A percentile compares a stretch with the other conserved stretches of the same genome.
phyloP scores from a whole-genome alignment of 2,113 vertebrate genomes.

The Petrocephalus microphthalmus region DNA sequence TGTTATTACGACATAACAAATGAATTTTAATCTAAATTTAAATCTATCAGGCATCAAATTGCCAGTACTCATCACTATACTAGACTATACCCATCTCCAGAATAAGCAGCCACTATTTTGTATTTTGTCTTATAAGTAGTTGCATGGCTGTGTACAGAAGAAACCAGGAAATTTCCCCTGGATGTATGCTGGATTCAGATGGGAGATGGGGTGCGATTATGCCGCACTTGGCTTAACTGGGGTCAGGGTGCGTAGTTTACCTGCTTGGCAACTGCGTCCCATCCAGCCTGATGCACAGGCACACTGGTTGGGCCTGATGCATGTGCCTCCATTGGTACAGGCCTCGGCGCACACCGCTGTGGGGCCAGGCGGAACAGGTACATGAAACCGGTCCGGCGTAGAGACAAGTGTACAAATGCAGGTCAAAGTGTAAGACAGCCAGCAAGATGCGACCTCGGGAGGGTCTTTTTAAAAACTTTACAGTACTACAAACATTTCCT shows the following conservation, averaged over 20 bases:
- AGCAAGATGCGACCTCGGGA: not conserved
- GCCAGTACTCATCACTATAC: not conserved
- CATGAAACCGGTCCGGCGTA: not conserved
- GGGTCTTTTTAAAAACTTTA: not conserved
- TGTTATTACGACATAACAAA: not conserved
- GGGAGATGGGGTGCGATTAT: not conserved
- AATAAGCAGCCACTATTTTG: not conserved
- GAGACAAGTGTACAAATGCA: not conserved
- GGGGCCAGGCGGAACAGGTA: not conserved
- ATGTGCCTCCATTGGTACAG: conserved; percentile 74
- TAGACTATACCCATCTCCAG: not conserved
- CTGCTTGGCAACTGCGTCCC: conserved; percentile 73
- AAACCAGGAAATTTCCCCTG: not conserved
- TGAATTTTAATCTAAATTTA: not conserved
- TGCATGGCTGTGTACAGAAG: not conserved
- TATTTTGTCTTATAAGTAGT: not conserved
- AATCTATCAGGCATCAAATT: not conserved
- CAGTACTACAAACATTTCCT: not conserved
- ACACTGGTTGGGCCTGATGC: conserved; percentile 67
- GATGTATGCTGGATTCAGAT: not conserved
- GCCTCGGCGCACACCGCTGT: conserved; percentile 69
- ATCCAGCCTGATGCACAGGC: conserved; percentile 70
- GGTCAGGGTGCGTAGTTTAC: conserved; percentile 46
- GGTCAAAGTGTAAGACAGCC: not conserved
- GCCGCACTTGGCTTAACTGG: not conserved